Evolutionary conservation across 2,888 invertebrate species (phyloP).

Genomic region (Scaeva pyrastri): DNA sequence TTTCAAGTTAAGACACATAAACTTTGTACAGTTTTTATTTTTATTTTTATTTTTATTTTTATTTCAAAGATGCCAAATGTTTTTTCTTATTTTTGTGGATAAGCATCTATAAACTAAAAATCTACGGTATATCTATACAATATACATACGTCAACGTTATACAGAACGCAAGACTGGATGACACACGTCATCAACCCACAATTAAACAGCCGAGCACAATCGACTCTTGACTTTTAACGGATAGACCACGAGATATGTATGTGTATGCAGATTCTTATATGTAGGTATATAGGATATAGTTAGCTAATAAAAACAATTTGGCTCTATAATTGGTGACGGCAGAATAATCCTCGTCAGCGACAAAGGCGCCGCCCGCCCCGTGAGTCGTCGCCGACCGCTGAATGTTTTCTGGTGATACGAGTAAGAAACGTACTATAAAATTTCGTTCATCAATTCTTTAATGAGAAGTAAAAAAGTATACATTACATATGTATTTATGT

Average conservation of each 20-base stretch:
- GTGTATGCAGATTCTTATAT: background rate
- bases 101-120: too few species aligned
- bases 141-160: too few species aligned
- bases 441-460: background rate
- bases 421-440: slow-evolving; percentile 33
- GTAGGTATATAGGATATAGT: background rate
- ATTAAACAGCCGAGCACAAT: background rate
- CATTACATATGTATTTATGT: background rate
- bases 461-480: background rate
- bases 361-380: background rate
- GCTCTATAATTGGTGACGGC: slow-evolving; percentile 58
- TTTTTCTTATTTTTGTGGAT: too few species aligned
- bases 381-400: slow-evolving; percentile 12
- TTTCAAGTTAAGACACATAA: too few species aligned
- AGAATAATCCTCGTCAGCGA: slow-evolving; percentile 10
- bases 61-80: too few species aligned
- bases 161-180: too few species aligned
- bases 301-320: slow-evolving; percentile 47
- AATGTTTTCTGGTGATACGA: slow-evolving; percentile 30
- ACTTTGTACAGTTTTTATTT: too few species aligned
- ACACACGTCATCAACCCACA: slow-evolving; percentile 6
- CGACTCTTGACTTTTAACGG: slow-evolving; percentile 39
- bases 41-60: too few species aligned
- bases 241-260: slow-evolving; percentile 42
- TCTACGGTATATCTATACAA: too few species aligned